Percentiles rank a stretch among this genome's conserved stretches.
phyloP scores from a whole-genome alignment of 2,888 invertebrate species.

The Fragum whitleyi region DNA sequence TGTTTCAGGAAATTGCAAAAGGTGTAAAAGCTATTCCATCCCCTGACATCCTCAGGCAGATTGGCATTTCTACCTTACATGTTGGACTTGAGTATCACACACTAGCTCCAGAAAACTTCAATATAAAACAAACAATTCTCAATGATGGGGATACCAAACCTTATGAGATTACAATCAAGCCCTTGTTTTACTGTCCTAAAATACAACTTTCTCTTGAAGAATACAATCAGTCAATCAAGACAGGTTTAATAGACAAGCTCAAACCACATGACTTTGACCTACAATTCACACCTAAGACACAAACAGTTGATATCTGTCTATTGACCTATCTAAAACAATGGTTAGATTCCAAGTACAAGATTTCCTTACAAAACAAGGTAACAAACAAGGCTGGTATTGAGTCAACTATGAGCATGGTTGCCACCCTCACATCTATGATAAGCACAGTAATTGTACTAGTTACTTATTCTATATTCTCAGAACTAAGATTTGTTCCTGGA shows the following conservation, averaged over 20 bases:
- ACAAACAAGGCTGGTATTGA: background rate
- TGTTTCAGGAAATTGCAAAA: conserved; percentile 18
- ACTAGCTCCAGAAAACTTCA: background rate
- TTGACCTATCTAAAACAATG: conserved; percentile 5
- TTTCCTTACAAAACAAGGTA: too few relatives aligned
- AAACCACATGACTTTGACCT: background rate
- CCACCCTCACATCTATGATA: conserved; percentile 42
- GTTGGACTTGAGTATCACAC: conserved; percentile 2
- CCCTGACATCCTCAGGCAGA: background rate
- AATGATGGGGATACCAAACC: background rate
- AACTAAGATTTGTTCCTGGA: conserved; percentile 44
- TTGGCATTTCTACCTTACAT: background rate
- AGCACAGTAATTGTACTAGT: conserved; percentile 26
- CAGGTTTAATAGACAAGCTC: conserved; percentile 2
- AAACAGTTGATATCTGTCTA: conserved; percentile 18
- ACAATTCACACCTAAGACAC: background rate
- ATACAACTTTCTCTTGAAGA: conserved; percentile 19
- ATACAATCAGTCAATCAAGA: conserved; percentile 20
- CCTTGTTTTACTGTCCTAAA: conserved; percentile 34
- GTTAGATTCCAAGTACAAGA: background rate
- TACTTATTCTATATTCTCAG: conserved; percentile 42
- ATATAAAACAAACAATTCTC: background rate
- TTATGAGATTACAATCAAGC: background rate
- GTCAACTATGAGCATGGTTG: conserved; percentile 10
- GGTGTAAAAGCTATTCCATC: background rate